A percentile compares a stretch with the other conserved stretches of the same genome.
Conservation (phyloP, 2,888 invertebrate species). For the Argyresthia goedartella region DNA sequence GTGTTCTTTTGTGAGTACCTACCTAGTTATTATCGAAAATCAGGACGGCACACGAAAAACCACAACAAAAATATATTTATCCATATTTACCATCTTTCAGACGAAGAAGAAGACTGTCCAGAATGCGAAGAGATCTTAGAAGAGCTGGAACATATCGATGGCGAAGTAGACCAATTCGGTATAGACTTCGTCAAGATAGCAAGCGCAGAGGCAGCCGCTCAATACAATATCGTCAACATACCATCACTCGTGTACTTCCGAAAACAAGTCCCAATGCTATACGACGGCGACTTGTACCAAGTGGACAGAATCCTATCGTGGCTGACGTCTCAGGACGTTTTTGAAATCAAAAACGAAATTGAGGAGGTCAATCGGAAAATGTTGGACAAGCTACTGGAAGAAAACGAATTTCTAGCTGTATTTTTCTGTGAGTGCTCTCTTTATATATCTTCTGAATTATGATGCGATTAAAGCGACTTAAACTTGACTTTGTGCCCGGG, state of each 20-base stretch:
- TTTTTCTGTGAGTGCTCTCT: slow-evolving; percentile 87
- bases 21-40: background rate
- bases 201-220: slow-evolving; percentile 84
- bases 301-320: slow-evolving; percentile 88
- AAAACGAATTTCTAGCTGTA: slow-evolving; percentile 95
- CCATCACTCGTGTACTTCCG: slow-evolving; percentile 92
- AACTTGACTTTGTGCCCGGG: too few relatives aligned
- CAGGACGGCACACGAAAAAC: too few relatives aligned
- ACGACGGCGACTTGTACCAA: slow-evolving; percentile 91
- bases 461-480: background rate
- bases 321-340: slow-evolving; percentile 94
- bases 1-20: slow-evolving; percentile 88
- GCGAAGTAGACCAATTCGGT: slow-evolving; percentile 93
- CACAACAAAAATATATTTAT: background rate
- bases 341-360: slow-evolving; percentile 96
- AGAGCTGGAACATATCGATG: slow-evolving; percentile 93
- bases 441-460: background rate
- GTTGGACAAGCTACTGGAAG: slow-evolving; percentile 93
- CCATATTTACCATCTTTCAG: slow-evolving; percentile 21
- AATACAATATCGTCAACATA: slow-evolving; percentile 85
- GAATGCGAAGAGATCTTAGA: slow-evolving; percentile 93
- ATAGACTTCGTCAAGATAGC: slow-evolving; percentile 95
- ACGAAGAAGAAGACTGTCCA: slow-evolving; percentile 90
- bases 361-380: slow-evolving; percentile 97
- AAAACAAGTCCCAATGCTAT: slow-evolving; percentile 84